Base-by-base conservation (phyloP, 2,113 vertebrate species). In the Sturnus vulgaris region DNA sequence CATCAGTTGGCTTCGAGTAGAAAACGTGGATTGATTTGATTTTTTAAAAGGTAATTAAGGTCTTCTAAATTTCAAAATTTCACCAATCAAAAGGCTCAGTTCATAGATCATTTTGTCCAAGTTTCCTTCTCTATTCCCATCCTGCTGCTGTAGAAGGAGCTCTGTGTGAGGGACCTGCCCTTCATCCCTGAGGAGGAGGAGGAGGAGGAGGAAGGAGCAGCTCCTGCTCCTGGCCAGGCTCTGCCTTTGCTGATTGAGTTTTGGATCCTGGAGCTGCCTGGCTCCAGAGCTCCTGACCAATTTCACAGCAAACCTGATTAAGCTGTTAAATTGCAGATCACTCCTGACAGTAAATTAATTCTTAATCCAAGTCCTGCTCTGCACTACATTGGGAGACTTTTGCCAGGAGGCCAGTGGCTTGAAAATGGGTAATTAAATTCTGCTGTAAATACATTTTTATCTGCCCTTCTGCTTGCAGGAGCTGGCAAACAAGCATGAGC, bases 281-380 rank as follows among this genome's bases (percentile, higher is more conserved):
- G 16, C 76, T n/a, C 92, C 49, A 88, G 72, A 96, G 94, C 83
- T 86, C 90, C 83, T 84, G 15, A 61, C 71, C 73, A n/a, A 66
- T 82, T 79, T 56, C 81, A 47, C 39, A 81, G 83, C 82, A 95
- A 98, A 98, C 96, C 87, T 92, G 93, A 97, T 98, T 97, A 98
- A 94, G 94, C 87, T 39, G 50, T 97, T 90, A 88, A 83, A 95
- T 82, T 95, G 95, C 92, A 97, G 93, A 94, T 94, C 87, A 82
- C 95, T 89, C 86, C 60, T 95, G 95, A 86, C 92, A 92, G 95
- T 87, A 97, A 97, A 97, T 97, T 96, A 97, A 97, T 98, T 97
- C 95, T 94, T 93, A 90, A 95, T 96, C 97, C 66, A 2, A 55
- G 94, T 87, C 79, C 19, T 87, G 15, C 42, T 94, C 86, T 55